Evolutionary conservation across 2,888 invertebrate species (phyloP), one percentile per base, ranked within the genome.

Genomic region (Drepanosiphum platanoidis): DNA sequence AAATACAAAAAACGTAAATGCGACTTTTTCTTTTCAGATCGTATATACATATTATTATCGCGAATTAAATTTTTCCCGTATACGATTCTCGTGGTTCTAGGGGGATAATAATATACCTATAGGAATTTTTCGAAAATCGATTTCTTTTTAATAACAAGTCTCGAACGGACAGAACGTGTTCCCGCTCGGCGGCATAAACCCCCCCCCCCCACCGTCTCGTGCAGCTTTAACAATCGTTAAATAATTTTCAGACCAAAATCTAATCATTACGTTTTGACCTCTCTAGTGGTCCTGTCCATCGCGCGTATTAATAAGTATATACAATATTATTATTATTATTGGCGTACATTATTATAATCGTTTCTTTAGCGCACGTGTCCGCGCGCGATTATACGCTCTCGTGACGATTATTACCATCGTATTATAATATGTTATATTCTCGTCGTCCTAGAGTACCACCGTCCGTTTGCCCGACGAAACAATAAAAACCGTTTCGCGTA

Each of bases 381-480:
- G 27, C 36, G 27, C 27, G 18, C 68, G 58, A 61, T 77, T 61
- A n/a, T n/a, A 61, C 27, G 0, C 18, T 61, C 34, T 3, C 8
- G 13, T 71, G 15, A n/a, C n/a, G n/a, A 34, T 18, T 79, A 68
- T 68, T 68, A 46, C 18, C 66, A 66, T 79, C n/a, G n/a, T n/a
- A n/a, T n/a, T n/a, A n/a, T n/a, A n/a, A n/a, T n/a, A n/a, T n/a
- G n/a, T n/a, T n/a, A n/a, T n/a, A n/a, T n/a, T n/a, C n/a, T n/a
- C n/a, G n/a, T n/a, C 39, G 64, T 78, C 64, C 5, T 8, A n/a
- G 64, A 27, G 42, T 39, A 0, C 64, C 22, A 39, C 61, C 15
- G 32, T n/a, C 42, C n/a, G 78, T 66, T 79, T 79, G 42, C 77
- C 18, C 22, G 64, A 39, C 78, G 3, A 79, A 46, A 79, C 68